Conservation (phyloP, 2,888 invertebrate species). For the Phoenoteleia sp. region DNA sequence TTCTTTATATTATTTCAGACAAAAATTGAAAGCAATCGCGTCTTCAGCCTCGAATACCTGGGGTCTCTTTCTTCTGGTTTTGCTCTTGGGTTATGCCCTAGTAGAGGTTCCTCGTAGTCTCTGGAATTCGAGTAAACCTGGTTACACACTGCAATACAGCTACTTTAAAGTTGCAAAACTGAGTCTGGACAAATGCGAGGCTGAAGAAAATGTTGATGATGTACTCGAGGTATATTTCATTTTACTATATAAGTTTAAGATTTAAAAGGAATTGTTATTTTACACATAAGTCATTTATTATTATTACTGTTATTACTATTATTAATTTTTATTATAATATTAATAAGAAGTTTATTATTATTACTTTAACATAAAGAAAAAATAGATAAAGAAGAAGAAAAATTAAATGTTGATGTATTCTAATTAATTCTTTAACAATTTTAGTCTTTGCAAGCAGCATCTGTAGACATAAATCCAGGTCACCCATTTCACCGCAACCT, state of each 20-base stretch:
- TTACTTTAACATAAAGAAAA: too few species aligned
- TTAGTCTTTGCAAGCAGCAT: slow-evolving; percentile 94
- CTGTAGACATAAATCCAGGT: slow-evolving; percentile 91
- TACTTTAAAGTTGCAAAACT: slow-evolving; percentile 98
- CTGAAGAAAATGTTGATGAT: slow-evolving; percentile 98
- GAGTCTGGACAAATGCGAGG: slow-evolving; percentile 98
- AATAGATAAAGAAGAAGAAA: neutral
- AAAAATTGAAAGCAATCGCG: slow-evolving; percentile 97
- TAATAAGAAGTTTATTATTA: too few species aligned
- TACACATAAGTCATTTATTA: too few species aligned
- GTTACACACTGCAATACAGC: slow-evolving; percentile 94
- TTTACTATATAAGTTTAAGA: too few species aligned
- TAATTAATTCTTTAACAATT: slow-evolving; percentile 1
- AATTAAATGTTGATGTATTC: neutral
- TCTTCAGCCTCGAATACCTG: slow-evolving; percentile 99
- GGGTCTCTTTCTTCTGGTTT: slow-evolving; percentile 98
- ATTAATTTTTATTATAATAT: too few species aligned
- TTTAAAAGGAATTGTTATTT: too few species aligned
- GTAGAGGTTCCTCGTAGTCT: slow-evolving; percentile 97
- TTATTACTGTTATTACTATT: too few species aligned
- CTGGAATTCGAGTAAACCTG: slow-evolving; percentile 96
- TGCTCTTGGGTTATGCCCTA: slow-evolving; percentile 97
- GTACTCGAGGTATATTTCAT: slow-evolving; percentile 93
- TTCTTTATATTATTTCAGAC: slow-evolving; percentile 86
- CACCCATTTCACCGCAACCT: slow-evolving; percentile 93